These are phyloP conservation scores for Bhutanitis thaidina DNA, from an alignment of 2,888 invertebrate species.

Conservation along the genomic window DNA sequence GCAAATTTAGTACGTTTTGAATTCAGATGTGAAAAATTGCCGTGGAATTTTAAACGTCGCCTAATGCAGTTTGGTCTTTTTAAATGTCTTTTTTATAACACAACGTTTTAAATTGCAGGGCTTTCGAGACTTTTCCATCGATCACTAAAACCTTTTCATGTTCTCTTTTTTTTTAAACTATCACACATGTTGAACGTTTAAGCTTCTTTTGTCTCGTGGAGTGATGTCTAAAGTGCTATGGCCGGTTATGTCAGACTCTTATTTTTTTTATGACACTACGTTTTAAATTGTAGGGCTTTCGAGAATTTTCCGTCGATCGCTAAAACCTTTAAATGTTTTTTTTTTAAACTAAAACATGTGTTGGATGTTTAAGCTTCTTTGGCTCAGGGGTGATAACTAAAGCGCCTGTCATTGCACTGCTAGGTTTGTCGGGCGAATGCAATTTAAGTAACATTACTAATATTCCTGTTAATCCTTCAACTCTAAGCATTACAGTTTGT, in stretches of 20 bases:
- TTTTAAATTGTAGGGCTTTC: not conserved
- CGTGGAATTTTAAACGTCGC: not conserved
- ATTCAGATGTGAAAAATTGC: slow-evolving; percentile 9
- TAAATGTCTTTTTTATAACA: not conserved
- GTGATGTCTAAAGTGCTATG: no score
- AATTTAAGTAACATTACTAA: no score
- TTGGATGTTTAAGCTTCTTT: no score
- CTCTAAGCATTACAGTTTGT: no score
- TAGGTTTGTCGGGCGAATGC: no score
- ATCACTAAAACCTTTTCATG: not conserved
- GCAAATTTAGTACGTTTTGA: slow-evolving; percentile 12
- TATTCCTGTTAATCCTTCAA: no score
- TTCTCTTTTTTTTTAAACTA: not conserved
- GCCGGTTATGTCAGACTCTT: no score
- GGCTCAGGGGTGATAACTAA: no score
- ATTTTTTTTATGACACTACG: not conserved
- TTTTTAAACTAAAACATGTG: not conserved
- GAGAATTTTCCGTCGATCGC: not conserved
- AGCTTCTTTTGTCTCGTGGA: no score
- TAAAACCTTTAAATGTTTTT: not conserved
- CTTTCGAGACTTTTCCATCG: not conserved
- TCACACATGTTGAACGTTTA: no score
- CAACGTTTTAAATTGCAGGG: not conserved
- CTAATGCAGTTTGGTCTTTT: slow-evolving; percentile 6
- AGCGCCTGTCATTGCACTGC: no score